Base-by-base conservation (phyloP, 2,113 vertebrate species). In the Lagopus leucura region DNA sequence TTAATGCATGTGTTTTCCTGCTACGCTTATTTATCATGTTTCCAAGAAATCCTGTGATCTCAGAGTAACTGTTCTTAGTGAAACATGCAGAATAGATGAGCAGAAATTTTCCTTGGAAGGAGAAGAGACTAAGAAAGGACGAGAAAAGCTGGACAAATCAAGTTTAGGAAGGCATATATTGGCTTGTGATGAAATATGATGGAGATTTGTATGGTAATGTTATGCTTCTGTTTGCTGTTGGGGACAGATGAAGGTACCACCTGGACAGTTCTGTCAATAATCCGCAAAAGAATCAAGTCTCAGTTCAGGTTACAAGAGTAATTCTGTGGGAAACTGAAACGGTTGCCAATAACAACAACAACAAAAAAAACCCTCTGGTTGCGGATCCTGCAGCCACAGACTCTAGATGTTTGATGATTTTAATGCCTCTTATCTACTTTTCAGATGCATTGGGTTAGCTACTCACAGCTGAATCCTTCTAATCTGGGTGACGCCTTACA, bases 1-100 rank as follows among this genome's bases (percentile, higher is more conserved):
- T 74, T n/a, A n/a, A 40, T 78, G 28, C 71, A 64, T 1, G 28
- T 82, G 79, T 52, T 91, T 77, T 42, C 45, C 88, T 87, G 85
- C 81, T 65, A 2, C 13, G 24, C 82, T 71, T 20, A 28, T 63
- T 75, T 32, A 24, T 84, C 82, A 72, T 58, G 38, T 63, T 88
- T 82, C 84, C 0, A 5, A 92, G 89, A 78, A 95, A 63, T 82
- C n/a, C 89, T 88, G 70, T 71, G 91, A 82, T 93, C 76, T 80
- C 52, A 4, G 67, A 43, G 38, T 67, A 88, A 48, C 71, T 66
- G 52, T 57, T 75, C 57, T 17, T 83, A 50, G 74, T 21, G 48
- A 89, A 73, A 36, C 52, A 18, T 69, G 48, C 42, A 48, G 38
- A 38, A 38, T 34, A 61, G 81, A 47, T 22, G 42, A 87, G 79